Evolutionary conservation across 1,140 invertebrate genomes (phyloP).

Genomic region (Campoletis sonorensis): DNA sequence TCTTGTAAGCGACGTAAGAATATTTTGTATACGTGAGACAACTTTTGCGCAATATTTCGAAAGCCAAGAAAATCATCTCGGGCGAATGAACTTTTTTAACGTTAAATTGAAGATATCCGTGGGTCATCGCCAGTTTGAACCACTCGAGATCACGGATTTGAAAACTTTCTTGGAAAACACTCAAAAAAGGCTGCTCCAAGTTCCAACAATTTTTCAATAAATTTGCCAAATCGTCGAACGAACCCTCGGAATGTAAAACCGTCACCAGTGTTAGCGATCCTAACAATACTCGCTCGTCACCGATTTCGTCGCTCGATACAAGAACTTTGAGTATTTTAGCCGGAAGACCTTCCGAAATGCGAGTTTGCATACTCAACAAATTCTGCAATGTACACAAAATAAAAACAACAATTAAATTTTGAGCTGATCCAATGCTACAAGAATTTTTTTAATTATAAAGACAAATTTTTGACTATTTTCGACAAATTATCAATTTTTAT

Average conservation of each 20-base stretch:
- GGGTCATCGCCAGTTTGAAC: conserved; percentile 62
- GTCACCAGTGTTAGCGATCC: conserved; percentile 60
- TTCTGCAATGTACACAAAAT: conserved; percentile 15
- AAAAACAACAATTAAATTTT: neutral
- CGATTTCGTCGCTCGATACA: conserved; percentile 45
- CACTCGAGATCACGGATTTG: conserved; percentile 54
- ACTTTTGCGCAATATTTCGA: conserved; percentile 60
- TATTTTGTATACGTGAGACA: conserved; percentile 66
- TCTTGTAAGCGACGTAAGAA: conserved; percentile 67
- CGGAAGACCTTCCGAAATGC: neutral
- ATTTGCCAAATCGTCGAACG: conserved; percentile 36
- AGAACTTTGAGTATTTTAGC: conserved; percentile 1
- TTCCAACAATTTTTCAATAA: conserved; percentile 51
- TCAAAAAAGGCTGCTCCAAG: conserved; percentile 33
- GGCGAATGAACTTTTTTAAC: conserved; percentile 39
- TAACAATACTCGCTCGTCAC: conserved; percentile 59
- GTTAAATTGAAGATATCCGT: conserved; percentile 66
- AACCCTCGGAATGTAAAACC: conserved; percentile 50
- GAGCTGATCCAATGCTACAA: neutral
- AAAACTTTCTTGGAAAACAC: conserved; percentile 48
- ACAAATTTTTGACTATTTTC: neutral
- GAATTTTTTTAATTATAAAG: neutral
- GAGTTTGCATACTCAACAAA: conserved; percentile 7
- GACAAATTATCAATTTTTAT: neutral
- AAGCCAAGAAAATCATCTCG: conserved; percentile 54